phyloP scores from a whole-genome alignment of 2,113 vertebrate species.

The Chionomys nivalis region DNA sequence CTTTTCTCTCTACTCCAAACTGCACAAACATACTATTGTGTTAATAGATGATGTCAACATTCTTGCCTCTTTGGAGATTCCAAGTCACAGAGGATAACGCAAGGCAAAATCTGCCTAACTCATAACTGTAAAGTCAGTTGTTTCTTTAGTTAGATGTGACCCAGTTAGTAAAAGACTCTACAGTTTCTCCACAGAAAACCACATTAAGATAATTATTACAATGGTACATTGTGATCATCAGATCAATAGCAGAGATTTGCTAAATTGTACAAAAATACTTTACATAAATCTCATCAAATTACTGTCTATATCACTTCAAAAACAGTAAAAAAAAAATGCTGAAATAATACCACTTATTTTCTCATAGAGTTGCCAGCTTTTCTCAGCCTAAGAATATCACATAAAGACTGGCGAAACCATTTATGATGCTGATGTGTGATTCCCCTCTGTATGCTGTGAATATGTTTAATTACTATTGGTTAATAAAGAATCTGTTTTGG shows the following conservation, averaged over 20 bases:
- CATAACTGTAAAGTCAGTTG: slow-evolving; percentile 8
- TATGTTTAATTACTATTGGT: too few relatives aligned
- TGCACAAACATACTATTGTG: slow-evolving; percentile 5
- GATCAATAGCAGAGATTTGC: slow-evolving; percentile 13
- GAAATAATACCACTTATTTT: not conserved
- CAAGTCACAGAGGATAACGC: not conserved
- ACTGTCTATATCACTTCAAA: not conserved
- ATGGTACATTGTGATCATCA: not conserved
- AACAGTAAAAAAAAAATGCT: not conserved
- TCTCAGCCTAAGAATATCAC: not conserved
- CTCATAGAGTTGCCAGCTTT: not conserved
- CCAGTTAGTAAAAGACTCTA: slow-evolving; percentile 35
- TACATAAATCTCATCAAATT: not conserved
- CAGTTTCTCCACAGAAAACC: not conserved
- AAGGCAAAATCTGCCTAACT: slow-evolving; percentile 26
- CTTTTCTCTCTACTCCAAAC: not conserved
- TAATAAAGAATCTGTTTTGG: too few relatives aligned
- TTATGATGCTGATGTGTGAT: too few relatives aligned
- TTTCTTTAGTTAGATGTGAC: slow-evolving; percentile 63
- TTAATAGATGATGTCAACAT: slow-evolving; percentile 34
- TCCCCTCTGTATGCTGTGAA: too few relatives aligned
- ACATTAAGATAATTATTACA: slow-evolving; percentile 33
- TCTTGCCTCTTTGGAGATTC: not conserved
- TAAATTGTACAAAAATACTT: slow-evolving; percentile 22
- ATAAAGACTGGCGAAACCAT: not conserved